Conservation (phyloP, 1,140 invertebrate genomes). For the Anagrus nilaparvatae region DNA sequence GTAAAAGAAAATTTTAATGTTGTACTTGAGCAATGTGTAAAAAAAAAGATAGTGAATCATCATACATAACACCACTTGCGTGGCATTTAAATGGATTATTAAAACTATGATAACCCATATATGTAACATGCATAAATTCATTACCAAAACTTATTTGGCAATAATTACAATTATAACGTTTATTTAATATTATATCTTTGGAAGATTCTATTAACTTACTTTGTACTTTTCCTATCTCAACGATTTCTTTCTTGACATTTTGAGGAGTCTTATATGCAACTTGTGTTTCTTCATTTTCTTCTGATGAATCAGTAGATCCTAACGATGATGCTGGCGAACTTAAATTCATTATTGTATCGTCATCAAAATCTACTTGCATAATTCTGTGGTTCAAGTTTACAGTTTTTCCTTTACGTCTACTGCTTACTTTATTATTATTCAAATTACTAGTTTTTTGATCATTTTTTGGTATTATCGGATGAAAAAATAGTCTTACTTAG, state of each 20-base stretch:
- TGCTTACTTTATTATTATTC: too few species aligned
- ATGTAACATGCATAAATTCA: conserved; percentile 83
- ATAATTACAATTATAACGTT: conserved; percentile 61
- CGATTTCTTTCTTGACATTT: too few species aligned
- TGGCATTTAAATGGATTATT: conserved; percentile 89
- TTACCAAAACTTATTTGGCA: conserved; percentile 89
- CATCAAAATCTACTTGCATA: conserved; percentile 38
- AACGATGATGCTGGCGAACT: too few species aligned
- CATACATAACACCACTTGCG: conserved; percentile 76
- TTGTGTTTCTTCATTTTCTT: too few species aligned
- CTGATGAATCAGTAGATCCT: too few species aligned
- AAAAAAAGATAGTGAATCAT: conserved; percentile 81
- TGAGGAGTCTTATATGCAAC: too few species aligned
- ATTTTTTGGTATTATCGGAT: too few species aligned
- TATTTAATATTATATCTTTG: conserved; percentile 10
- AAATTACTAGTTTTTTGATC: too few species aligned
- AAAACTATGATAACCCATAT: conserved; percentile 92
- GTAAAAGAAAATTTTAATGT: conserved; percentile 39
- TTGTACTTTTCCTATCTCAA: too few species aligned
- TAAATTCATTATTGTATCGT: too few species aligned
- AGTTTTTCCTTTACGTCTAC: conserved; percentile 68
- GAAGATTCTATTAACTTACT: too few species aligned
- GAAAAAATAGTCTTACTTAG: too few species aligned
- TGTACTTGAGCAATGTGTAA: conserved; percentile 79
- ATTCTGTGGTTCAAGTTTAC: conserved; percentile 59